These are phyloP conservation scores for Hipposideros armiger DNA, from an alignment of 2,113 vertebrate genomes.

Conservation along the genomic window DNA sequence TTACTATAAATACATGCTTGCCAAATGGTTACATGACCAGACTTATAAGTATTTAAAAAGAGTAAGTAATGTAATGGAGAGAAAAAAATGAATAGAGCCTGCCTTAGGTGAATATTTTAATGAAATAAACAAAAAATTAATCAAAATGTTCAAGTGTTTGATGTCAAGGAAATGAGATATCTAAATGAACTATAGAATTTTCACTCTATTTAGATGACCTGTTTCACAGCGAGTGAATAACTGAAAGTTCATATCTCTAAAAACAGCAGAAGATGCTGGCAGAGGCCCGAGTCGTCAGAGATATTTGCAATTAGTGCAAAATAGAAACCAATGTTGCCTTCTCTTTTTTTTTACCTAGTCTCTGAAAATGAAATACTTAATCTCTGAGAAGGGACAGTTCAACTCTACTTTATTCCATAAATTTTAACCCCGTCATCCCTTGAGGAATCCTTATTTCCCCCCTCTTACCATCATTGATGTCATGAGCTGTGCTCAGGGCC, in stretches of 20 bases:
- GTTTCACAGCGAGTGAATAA: background rate
- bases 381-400: background rate
- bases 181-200: background rate
- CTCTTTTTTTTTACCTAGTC: background rate
- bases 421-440: too few relatives aligned
- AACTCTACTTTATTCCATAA: background rate
- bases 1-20: background rate
- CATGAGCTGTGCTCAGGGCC: conserved; percentile 46
- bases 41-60: background rate
- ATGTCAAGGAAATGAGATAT: background rate
- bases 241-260: background rate
- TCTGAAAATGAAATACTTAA: background rate
- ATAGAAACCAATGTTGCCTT: background rate
- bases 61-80: background rate
- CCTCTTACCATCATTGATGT: background rate
- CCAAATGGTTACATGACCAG: background rate
- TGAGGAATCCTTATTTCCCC: too few relatives aligned
- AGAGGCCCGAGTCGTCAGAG: background rate
- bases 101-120: background rate
- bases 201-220: background rate
- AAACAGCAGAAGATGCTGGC: background rate
- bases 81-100: background rate
- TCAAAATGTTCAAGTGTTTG: background rate
- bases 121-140: background rate
- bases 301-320: background rate